Percentiles rank a stretch among this genome's conserved stretches.
Evolutionary conservation across 2,888 invertebrate species (phyloP).

Genomic region (Tridacna gigas): DNA sequence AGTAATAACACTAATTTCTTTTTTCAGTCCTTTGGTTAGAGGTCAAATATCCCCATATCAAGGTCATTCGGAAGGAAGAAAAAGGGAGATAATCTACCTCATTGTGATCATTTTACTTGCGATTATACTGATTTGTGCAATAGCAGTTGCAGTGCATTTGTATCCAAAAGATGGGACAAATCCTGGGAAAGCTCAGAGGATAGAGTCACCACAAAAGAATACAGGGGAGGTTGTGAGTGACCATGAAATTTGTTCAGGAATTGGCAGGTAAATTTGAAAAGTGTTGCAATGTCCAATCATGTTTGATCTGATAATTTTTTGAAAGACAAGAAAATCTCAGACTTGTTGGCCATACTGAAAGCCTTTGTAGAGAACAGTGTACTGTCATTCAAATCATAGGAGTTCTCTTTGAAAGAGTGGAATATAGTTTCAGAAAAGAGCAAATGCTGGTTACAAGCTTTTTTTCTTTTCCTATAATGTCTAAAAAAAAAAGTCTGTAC

Average conservation of each 20-base stretch:
- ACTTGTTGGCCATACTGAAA: not conserved
- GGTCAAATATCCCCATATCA: conserved; percentile 38
- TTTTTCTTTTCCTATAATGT: not conserved
- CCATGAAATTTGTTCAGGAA: conserved; percentile 70
- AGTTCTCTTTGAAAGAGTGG: not conserved
- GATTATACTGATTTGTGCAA: conserved; percentile 43
- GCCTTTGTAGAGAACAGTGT: not conserved
- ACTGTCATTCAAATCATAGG: not conserved
- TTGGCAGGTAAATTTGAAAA: conserved; percentile 64
- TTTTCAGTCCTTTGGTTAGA: conserved; percentile 51
- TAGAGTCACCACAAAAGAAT: not conserved
- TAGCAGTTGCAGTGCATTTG: conserved; percentile 46
- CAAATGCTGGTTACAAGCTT: too few species aligned
- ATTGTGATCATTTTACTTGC: conserved; percentile 34
- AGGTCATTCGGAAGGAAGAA: conserved; percentile 16
- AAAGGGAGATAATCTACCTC: conserved; percentile 34
- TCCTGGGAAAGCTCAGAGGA: not conserved
- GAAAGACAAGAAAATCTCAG: not conserved
- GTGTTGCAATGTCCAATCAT: not conserved
- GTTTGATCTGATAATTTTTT: not conserved
- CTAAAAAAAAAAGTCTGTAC: too few species aligned
- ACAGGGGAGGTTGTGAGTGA: conserved; percentile 72
- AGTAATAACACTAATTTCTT: not conserved
- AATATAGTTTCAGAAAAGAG: not conserved
- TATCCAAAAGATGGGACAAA: not conserved